phyloP scores from a whole-genome alignment of 2,888 invertebrate species.

The Didymodactylos carnosus region DNA sequence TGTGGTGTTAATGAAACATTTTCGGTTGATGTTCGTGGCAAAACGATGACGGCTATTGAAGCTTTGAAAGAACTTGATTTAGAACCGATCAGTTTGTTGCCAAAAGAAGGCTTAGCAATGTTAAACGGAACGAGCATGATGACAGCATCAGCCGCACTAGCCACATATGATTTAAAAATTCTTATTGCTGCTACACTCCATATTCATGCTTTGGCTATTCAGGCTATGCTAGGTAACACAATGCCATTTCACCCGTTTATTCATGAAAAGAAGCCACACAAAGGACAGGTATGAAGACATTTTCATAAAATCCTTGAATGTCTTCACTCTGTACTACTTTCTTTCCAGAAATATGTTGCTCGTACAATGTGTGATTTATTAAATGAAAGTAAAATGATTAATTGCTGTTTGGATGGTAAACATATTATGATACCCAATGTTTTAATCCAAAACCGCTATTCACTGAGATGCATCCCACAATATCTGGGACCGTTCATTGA shows the following conservation, averaged over 20 bases:
- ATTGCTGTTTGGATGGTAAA: neutral
- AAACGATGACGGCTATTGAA: slow-evolving; percentile 14
- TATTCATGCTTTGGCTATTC: slow-evolving; percentile 16
- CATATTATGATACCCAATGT: neutral
- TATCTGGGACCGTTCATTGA: slow-evolving; percentile 19
- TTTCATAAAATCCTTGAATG: slow-evolving; percentile 14
- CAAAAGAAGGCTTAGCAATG: slow-evolving; percentile 21
- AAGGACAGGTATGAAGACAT: slow-evolving; percentile 17
- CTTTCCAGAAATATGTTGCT: slow-evolving; percentile 8
- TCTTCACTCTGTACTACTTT: no score
- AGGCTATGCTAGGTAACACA: neutral
- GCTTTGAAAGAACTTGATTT: slow-evolving; percentile 17
- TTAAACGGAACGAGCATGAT: slow-evolving; percentile 18
- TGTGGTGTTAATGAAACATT: slow-evolving; percentile 17
- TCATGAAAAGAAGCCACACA: slow-evolving; percentile 17
- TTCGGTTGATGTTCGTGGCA: slow-evolving; percentile 9
- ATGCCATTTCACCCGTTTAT: neutral
- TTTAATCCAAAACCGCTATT: slow-evolving; percentile 19
- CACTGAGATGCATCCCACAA: slow-evolving; percentile 18
- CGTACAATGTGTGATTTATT: neutral
- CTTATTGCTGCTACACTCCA: slow-evolving; percentile 16
- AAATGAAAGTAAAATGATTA: neutral
- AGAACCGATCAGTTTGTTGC: slow-evolving; percentile 16
- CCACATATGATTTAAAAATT: slow-evolving; percentile 16
- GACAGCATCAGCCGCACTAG: slow-evolving; percentile 17